Evolutionary conservation across 2,113 vertebrate genomes (phyloP).

Genomic region (Octodon degus): DNA sequence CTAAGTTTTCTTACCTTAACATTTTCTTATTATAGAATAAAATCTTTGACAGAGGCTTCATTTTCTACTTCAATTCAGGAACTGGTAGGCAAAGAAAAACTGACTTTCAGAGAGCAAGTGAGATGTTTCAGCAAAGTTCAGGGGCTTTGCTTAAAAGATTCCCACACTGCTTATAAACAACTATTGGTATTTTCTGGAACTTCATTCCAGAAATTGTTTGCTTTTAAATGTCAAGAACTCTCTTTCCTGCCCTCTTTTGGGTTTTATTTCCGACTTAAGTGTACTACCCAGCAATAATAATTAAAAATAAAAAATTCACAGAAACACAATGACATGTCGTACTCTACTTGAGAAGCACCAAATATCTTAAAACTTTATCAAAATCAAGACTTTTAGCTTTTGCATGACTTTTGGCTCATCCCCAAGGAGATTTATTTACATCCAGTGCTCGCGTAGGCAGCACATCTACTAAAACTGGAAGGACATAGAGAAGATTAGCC

Average conservation of each 20-base stretch:
- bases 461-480: background rate
- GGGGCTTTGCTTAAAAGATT: background rate
- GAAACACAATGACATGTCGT: background rate
- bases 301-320: conserved; percentile 1
- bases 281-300: background rate
- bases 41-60: background rate
- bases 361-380: conserved; percentile 23
- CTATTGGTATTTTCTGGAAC: conserved; percentile 44
- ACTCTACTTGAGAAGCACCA: background rate
- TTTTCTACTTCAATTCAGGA: conserved; percentile 7
- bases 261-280: conserved; percentile 50
- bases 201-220: conserved; percentile 49
- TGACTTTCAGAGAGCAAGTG: conserved; percentile 22
- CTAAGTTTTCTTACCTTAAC: conserved; percentile 28
- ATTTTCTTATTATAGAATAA: background rate
- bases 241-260: background rate
- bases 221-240: conserved; percentile 58
- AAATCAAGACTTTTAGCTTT: conserved; percentile 47
- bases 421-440: conserved; percentile 21
- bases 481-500: background rate
- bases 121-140: conserved; percentile 29
- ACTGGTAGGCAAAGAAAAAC: conserved; percentile 55
- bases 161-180: conserved; percentile 57
- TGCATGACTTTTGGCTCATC: conserved; percentile 42
- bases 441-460: background rate